Evolutionary conservation across 1,140 invertebrate genomes (phyloP), one percentile per base, ranked within the genome.

Genomic region (Trichonephila clavipes): DNA sequence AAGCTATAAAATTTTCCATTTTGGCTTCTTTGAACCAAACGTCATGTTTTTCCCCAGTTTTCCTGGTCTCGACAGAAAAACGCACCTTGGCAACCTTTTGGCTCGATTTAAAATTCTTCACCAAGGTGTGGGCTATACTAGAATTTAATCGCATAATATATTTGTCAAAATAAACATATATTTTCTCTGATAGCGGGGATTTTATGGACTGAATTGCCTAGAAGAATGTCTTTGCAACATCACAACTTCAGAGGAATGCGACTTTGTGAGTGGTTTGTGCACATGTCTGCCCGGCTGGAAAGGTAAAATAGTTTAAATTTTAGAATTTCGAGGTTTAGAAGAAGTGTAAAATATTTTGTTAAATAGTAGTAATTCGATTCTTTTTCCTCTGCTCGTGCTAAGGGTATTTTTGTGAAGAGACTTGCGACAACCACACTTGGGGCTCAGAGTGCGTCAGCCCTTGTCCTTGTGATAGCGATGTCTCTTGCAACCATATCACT

Each of bases 401-500:
- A 93, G 92, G 92, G 10, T 51, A 40, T n/a, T n/a, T 59, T 24
- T 94, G 92, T 44, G 87, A 94, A 18, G 34, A 58, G 2, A 1
- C 88, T 40, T 94, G 92, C 24, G 24, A 59, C n/a, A 28, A 62
- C 28, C 59, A n/a, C 3, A 82, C 24, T 0, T 94, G 92, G 92
- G 92, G 92, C 2, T 16, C 7, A 1, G 12, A 4, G 0, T 94
- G 92, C 28, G 51, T 62, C n/a, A 59, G 62, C 12, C 82, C 62
- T 4, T 94, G 92, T 61, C 4, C 18, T 10, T 94, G 92, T 66
- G 18, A 19, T 58, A 51, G 88, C 8, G 66, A 61, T n/a, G 21
- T 83, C 21, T 34, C 96, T 18, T 99, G 99, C 95, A 97, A 98
- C 95, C 97, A 97, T n/a, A 96, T 96, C 58, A 97, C 96, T 34